Evolutionary conservation across 2,888 invertebrate genomes (phyloP).

Genomic region (Lycophotia porphyrea): DNA sequence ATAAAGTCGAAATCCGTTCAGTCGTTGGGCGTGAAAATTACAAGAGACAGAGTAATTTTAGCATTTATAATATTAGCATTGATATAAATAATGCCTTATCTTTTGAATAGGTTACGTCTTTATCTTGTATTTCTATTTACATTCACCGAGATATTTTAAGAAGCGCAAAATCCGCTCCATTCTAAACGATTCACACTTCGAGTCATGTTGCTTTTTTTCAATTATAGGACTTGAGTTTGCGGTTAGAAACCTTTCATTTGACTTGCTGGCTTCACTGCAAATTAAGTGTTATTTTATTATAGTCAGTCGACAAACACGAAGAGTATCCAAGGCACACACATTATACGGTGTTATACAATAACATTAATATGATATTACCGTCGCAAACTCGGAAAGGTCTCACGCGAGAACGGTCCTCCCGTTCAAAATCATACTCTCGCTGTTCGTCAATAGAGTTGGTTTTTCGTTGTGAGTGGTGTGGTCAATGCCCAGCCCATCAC

Average conservation of each 20-base stretch:
- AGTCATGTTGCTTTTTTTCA: slow-evolving; percentile 28
- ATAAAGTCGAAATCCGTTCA: background rate
- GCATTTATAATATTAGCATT: background rate
- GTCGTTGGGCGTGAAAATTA: background rate
- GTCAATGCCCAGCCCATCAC: slow-evolving; percentile 58
- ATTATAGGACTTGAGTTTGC: slow-evolving; percentile 31
- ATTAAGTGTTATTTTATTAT: slow-evolving; percentile 58
- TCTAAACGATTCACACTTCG: slow-evolving; percentile 6
- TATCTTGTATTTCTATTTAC: slow-evolving; percentile 46
- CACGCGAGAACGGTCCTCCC: slow-evolving; percentile 25
- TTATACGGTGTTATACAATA: slow-evolving; percentile 64
- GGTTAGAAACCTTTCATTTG: slow-evolving; percentile 56
- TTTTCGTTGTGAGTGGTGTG: slow-evolving; percentile 28
- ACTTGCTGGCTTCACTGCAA: slow-evolving; percentile 50
- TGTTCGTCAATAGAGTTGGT: slow-evolving; percentile 10
- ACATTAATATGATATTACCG: slow-evolving; percentile 64
- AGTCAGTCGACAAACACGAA: slow-evolving; percentile 54
- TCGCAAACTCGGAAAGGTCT: slow-evolving; percentile 34
- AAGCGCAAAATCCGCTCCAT: slow-evolving; percentile 27
- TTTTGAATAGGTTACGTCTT: slow-evolving; percentile 33
- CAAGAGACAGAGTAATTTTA: background rate
- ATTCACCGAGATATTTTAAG: slow-evolving; percentile 33
- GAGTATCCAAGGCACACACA: slow-evolving; percentile 49
- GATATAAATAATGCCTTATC: slow-evolving; percentile 25
- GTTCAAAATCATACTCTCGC: slow-evolving; percentile 30